phyloP scores from a whole-genome alignment of 2,888 invertebrate genomes.

The Drosophila prostipennis region DNA sequence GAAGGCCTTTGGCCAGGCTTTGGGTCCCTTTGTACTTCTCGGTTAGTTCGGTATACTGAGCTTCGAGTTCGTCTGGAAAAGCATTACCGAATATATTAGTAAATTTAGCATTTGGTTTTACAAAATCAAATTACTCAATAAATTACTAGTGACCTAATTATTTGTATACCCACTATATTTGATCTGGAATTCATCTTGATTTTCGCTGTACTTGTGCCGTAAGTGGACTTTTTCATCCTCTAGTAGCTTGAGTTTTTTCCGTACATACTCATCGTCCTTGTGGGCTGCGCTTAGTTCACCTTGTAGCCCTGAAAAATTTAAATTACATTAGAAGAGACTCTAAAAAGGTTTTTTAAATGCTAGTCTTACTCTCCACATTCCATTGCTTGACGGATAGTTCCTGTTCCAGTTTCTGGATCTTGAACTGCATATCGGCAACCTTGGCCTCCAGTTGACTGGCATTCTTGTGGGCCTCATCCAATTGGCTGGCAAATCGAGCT shows the following conservation, averaged over 20 bases:
- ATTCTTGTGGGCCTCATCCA: constrained; percentile 83
- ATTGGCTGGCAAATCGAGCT: constrained; percentile 81
- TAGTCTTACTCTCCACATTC: constrained; percentile 83
- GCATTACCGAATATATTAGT: no score
- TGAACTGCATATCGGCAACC: constrained; percentile 81
- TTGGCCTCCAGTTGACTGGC: constrained; percentile 81
- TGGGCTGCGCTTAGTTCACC: constrained; percentile 83
- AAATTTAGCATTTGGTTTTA: neutral
- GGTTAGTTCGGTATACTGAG: constrained; percentile 84
- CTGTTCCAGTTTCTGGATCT: constrained; percentile 82
- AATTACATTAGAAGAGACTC: neutral
- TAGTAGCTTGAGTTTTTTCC: constrained; percentile 82
- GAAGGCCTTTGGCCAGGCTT: constrained; percentile 81
- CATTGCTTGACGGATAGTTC: constrained; percentile 83
- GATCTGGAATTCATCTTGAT: constrained; percentile 81
- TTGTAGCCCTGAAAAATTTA: constrained; percentile 79
- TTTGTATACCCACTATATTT: constrained; percentile 78
- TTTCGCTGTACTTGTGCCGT: constrained; percentile 82
- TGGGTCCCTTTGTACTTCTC: constrained; percentile 85
- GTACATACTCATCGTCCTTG: constrained; percentile 83
- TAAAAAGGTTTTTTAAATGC: neutral
- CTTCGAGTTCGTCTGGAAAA: constrained; percentile 84
- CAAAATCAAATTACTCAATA: neutral
- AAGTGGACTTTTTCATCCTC: constrained; percentile 82
- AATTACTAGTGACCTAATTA: no score